Evolutionary conservation across 2,888 invertebrate genomes (phyloP).

Genomic region (Exephanes ischioxanthus): DNA sequence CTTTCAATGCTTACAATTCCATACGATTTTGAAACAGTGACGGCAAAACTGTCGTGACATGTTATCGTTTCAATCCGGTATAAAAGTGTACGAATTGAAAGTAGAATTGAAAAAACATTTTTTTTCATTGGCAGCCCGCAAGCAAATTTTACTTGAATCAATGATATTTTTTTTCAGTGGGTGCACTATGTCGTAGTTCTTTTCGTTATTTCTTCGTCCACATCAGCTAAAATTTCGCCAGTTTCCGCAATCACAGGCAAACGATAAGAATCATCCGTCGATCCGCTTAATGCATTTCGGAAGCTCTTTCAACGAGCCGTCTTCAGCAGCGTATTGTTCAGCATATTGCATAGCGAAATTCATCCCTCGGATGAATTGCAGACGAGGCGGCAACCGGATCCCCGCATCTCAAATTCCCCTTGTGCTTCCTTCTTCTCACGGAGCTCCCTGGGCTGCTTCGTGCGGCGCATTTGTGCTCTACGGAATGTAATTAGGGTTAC

Average conservation of each 20-base stretch:
- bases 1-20: no score
- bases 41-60: no score
- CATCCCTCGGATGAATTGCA: neutral
- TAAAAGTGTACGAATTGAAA: no score
- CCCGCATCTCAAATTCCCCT: neutral
- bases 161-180: neutral
- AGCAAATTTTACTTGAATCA: no score
- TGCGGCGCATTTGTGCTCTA: neutral
- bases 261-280: neutral
- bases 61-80: no score
- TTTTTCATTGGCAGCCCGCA: no score
- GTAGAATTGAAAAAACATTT: no score
- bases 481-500: constrained; percentile 22
- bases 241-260: neutral
- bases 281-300: neutral
- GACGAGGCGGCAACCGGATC: neutral
- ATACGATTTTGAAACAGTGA: no score
- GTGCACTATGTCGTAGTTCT: neutral
- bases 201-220: no score
- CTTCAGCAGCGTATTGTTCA: no score
- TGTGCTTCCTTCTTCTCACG: neutral
- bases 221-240: neutral
- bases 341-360: neutral
- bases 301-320: neutral
- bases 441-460: constrained; percentile 6